Conservation (phyloP, 2,888 invertebrate genomes). For the Mycalesis mineus region DNA sequence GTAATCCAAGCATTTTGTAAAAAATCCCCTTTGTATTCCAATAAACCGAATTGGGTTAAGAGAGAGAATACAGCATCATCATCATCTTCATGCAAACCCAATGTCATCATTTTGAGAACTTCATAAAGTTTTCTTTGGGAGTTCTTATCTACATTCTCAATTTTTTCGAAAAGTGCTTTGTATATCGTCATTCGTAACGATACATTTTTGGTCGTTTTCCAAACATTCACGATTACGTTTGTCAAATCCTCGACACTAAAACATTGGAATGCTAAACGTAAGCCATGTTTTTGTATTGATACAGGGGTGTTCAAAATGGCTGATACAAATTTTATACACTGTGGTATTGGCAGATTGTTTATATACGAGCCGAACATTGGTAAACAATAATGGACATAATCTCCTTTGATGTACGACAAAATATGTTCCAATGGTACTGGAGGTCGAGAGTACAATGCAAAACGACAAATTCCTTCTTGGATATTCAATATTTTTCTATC, state of each 20-base stretch:
- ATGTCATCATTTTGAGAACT: constrained; percentile 41
- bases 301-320: constrained; percentile 43
- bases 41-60: constrained; percentile 35
- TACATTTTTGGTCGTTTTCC: constrained; percentile 48
- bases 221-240: constrained; percentile 36
- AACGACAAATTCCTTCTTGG: constrained; percentile 49
- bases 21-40: constrained; percentile 34
- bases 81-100: constrained; percentile 43
- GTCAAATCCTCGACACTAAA: constrained; percentile 41
- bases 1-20: constrained; percentile 41
- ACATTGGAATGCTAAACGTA: constrained; percentile 49
- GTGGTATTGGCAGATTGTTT: constrained; percentile 39
- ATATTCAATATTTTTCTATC: constrained; percentile 33
- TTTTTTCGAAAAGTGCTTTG: constrained; percentile 39
- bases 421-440: constrained; percentile 41
- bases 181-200: constrained; percentile 46
- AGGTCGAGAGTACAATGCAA: constrained; percentile 43
- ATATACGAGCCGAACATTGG: constrained; percentile 46
- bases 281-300: constrained; percentile 51
- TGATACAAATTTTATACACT: constrained; percentile 41
- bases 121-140: constrained; percentile 39
- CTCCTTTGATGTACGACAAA: constrained; percentile 45
- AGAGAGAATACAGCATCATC: constrained; percentile 41
- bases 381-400: constrained; percentile 45
- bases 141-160: constrained; percentile 27